phyloP scores from a whole-genome alignment of 2,797 vertebrate genomes.

The Chlorospingus semifuscus region DNA sequence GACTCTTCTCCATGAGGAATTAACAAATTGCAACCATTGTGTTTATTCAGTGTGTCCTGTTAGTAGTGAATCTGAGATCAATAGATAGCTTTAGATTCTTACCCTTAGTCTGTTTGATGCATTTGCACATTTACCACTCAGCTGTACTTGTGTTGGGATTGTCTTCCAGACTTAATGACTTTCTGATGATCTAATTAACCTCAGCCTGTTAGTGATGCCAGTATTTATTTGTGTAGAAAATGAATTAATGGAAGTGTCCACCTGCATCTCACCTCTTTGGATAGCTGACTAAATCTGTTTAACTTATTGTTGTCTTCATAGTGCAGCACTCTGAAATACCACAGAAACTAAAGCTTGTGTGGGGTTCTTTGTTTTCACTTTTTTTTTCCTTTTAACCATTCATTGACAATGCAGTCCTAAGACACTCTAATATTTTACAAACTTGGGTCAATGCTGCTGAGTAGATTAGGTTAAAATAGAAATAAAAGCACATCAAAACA shows the following conservation, averaged over 20 bases:
- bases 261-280: not conserved
- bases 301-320: not conserved
- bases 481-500: not conserved
- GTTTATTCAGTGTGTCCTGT: not conserved
- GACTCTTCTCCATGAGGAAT: not conserved
- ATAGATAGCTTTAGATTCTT: not conserved
- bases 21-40: not conserved
- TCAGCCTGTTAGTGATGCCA: not conserved
- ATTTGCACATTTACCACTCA: not conserved
- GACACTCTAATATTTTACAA: not conserved
- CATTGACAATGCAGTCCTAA: not conserved
- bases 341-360: accelerated
- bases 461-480: not conserved
- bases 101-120: not conserved
- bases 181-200: not conserved
- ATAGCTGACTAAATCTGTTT: not conserved
- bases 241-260: not conserved
- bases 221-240: not conserved
- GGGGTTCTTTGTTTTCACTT: not conserved
- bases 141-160: not conserved
- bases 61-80: not conserved
- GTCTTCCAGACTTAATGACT: not conserved
- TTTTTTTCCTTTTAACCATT: not conserved
- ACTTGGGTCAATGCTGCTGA: not conserved
- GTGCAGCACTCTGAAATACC: not conserved